Evolutionary conservation across 1,140 invertebrate genomes (phyloP).

Genomic region (Drosophila yakuba): DNA sequence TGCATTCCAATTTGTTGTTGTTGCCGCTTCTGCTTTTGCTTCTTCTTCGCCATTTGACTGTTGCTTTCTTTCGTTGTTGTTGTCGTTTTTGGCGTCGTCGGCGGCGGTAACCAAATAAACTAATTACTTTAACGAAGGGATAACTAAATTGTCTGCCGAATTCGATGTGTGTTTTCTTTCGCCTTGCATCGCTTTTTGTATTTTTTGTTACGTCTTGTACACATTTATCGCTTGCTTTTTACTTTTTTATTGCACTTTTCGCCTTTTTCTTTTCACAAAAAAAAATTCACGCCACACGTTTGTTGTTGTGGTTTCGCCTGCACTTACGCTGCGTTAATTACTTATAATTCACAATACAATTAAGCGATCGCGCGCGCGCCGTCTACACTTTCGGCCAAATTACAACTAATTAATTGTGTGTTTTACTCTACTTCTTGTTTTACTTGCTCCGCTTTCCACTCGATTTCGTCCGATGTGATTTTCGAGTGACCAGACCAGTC

Average conservation of each 20-base stretch:
- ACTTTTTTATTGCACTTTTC: conserved; percentile 44
- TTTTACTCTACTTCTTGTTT: conserved; percentile 18
- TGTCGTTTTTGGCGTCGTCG: conserved; percentile 52
- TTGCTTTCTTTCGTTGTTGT: conserved; percentile 23
- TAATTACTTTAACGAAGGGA: background rate
- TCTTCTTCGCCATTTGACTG: conserved; percentile 10
- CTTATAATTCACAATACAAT: background rate
- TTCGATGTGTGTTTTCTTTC: conserved; percentile 9
- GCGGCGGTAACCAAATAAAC: conserved; percentile 25
- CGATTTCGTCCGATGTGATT: conserved; percentile 6
- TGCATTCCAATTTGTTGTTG: conserved; percentile 41
- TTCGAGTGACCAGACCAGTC: conserved; percentile 1
- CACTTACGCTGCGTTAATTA: conserved; percentile 7
- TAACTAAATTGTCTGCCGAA: conserved; percentile 2
- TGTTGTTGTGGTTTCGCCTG: conserved; percentile 9
- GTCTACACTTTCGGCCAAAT: conserved; percentile 16
- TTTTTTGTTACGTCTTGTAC: conserved; percentile 8
- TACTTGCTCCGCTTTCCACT: conserved; percentile 24
- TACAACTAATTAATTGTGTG: conserved; percentile 30
- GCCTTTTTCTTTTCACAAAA: conserved; percentile 54
- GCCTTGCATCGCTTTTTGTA: conserved; percentile 1
- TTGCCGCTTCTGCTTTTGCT: conserved; percentile 22
- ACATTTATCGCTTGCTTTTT: conserved; percentile 33
- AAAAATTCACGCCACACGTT: conserved; percentile 40
- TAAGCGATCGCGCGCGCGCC: conserved; percentile 7